These are phyloP conservation scores for Pteropus rufus DNA, from an alignment of 2,797 vertebrate species.

Conservation along the genomic window DNA sequence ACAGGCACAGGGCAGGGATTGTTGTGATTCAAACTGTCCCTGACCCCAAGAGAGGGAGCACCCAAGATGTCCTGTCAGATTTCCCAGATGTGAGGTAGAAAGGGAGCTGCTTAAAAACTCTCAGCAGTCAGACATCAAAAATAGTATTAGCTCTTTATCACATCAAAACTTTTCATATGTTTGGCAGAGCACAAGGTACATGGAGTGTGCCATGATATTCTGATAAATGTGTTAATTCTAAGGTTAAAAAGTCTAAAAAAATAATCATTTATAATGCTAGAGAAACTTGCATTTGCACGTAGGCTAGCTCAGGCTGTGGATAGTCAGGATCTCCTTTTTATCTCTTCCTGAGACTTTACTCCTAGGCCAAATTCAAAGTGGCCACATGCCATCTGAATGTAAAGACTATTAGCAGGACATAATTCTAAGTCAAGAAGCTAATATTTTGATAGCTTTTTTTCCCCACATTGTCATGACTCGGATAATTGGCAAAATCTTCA, in stretches of 20 bases:
- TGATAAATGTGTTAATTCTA: background rate
- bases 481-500: background rate
- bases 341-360: background rate
- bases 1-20: background rate
- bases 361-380: no score
- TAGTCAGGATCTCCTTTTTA: background rate
- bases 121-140: background rate
- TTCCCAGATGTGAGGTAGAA: background rate
- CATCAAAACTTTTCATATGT: background rate
- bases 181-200: background rate
- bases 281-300: background rate
- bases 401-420: background rate
- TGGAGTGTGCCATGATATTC: background rate
- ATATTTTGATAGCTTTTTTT: background rate
- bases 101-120: background rate
- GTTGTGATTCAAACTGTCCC: background rate
- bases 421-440: background rate
- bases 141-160: background rate
- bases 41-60: background rate
- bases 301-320: background rate
- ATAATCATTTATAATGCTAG: background rate
- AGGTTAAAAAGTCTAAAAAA: background rate
- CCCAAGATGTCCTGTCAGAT: background rate
- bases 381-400: background rate
- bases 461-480: background rate